Base-by-base conservation (phyloP, 2,797 vertebrate genomes). In the Galagoides demidoff region DNA sequence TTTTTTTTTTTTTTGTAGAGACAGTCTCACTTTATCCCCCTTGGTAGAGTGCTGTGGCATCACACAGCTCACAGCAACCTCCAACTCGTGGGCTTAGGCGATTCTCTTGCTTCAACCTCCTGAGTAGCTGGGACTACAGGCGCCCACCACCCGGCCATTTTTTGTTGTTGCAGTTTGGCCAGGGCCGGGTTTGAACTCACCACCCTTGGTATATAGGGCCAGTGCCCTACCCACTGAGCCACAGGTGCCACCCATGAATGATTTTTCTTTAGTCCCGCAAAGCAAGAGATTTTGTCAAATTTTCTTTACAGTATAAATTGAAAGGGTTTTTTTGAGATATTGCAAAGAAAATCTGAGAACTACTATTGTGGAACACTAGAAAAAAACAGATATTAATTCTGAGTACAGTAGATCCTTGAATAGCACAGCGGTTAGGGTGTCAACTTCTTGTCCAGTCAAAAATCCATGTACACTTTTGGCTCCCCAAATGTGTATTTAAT, bases 311-410 rank as follows among this genome's bases (percentile, higher is more conserved):
- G 7, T 85, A 17, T 85, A 87, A 89, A 77, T 89, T 82, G 16
- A 88, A 92, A 95, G 85, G 5, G 45, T 85, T 94, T 91, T 23
- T 86, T 78, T 64, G 45, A 68, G n/a, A 78, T 70, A 10, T 4
- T 95, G 11, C 12, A 77, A 39, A 90, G 61, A 92, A 91, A 85
- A 34, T 92, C 43, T 87, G 43, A 91, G 57, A 68, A 95, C 19
- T 88, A 39, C 66, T 92, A 19, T 89, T 95, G 31, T 82, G 63
- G 95, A 94, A 95, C 71, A 73, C 34, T 88, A 61, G 29, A n/a
- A 34, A 23, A n/a, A 77, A 39, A 16, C 14, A 70, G 74, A 70
- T 39, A 2, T 79, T 88, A 92, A 66, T 83, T 90, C 49, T 90
- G 55, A 94, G 8, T 68, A 39, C 73, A 82, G 7, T 59, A 37